Evolutionary conservation across 2,113 vertebrate genomes (phyloP).

Genomic region (Engraulis encrasicolus): DNA sequence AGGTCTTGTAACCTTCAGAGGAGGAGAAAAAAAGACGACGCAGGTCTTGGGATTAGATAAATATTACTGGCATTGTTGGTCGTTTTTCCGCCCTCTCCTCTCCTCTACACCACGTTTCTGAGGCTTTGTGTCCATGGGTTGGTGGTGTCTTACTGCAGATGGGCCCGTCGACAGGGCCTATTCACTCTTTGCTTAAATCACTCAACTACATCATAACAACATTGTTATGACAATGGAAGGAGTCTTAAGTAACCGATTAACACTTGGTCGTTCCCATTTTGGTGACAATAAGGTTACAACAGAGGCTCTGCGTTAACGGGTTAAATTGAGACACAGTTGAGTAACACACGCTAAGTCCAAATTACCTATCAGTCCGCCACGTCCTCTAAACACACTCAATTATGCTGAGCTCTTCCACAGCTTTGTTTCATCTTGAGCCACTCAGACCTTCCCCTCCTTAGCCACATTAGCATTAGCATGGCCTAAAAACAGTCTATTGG

Average conservation of each 20-base stretch:
- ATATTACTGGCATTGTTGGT: conserved; percentile 80
- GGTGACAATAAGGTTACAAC: too few species aligned
- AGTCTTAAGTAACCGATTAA: too few species aligned
- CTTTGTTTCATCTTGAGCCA: background rate
- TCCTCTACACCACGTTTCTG: conserved; percentile 67
- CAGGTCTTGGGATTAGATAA: conserved; percentile 80
- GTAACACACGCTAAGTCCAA: conserved; percentile 84
- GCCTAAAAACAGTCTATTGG: background rate
- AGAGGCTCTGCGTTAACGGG: too few species aligned
- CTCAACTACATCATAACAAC: too few species aligned
- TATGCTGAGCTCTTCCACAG: conserved; percentile 31
- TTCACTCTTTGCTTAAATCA: too few species aligned
- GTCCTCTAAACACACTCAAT: conserved; percentile 81
- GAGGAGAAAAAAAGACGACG: background rate
- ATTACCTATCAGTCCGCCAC: conserved; percentile 82
- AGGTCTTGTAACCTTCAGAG: conserved; percentile 81
- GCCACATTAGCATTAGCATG: conserved; percentile 5
- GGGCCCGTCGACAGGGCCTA: too few species aligned
- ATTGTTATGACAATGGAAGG: too few species aligned
- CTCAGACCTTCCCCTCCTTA: conserved; percentile 7
- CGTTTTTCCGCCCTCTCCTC: conserved; percentile 66
- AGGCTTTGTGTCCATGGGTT: conserved; percentile 44
- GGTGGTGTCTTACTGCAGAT: too few species aligned
- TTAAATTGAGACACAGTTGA: conserved; percentile 86
- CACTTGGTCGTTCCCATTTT: too few species aligned